phyloP scores from a whole-genome alignment of 2,888 invertebrate genomes.

The Drosophila fulvimacula region DNA sequence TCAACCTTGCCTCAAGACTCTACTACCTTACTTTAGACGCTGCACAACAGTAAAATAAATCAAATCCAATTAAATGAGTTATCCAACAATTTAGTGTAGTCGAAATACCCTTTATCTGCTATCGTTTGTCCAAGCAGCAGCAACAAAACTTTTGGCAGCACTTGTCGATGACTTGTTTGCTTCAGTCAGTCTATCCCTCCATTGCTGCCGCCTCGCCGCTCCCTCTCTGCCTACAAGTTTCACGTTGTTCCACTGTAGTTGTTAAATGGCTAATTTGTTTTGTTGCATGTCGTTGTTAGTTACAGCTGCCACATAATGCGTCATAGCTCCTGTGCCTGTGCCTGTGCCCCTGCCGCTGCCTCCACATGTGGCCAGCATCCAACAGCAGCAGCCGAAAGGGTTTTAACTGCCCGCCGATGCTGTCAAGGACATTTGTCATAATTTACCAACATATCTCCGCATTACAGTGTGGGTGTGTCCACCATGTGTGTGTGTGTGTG shows the following conservation, averaged over 20 bases:
- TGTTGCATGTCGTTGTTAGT: slow-evolving; percentile 74
- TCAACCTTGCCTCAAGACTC: too few species aligned
- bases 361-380: slow-evolving; percentile 6
- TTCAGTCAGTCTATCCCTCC: not conserved
- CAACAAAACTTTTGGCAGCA: slow-evolving; percentile 35
- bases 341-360: not conserved
- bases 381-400: slow-evolving; percentile 52
- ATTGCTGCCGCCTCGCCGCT: not conserved
- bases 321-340: slow-evolving; percentile 1
- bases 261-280: slow-evolving; percentile 80
- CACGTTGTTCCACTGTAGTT: slow-evolving; percentile 22
- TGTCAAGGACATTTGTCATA: slow-evolving; percentile 81
- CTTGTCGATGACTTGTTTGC: slow-evolving; percentile 42
- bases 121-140: too few species aligned
- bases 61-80: not conserved
- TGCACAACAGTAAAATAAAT: not conserved
- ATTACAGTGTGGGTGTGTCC: slow-evolving; percentile 21
- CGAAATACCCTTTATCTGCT: not conserved
- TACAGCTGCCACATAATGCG: slow-evolving; percentile 73
- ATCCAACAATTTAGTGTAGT: not conserved
- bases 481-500: slow-evolving; percentile 19
- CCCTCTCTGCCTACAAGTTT: not conserved
- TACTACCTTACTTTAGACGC: too few species aligned
- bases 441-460: slow-evolving; percentile 67
- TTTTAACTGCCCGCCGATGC: slow-evolving; percentile 53